A percentile compares a stretch with the other conserved stretches of the same genome.
phyloP scores from a whole-genome alignment of 2,888 invertebrate species.

The Hermodice carunculata region DNA sequence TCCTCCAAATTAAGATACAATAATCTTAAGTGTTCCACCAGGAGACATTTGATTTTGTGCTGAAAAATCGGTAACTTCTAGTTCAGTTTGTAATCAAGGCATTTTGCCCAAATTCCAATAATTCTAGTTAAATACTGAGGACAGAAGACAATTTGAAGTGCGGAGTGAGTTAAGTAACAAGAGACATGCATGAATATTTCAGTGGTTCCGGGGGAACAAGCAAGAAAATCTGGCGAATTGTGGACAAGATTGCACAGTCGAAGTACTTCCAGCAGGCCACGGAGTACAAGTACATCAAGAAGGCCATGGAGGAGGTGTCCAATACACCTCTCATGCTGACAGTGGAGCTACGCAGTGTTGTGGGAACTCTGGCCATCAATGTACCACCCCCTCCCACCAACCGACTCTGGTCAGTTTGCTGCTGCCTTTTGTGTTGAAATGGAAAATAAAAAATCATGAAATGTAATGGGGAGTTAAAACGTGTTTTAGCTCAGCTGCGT shows the following conservation, averaged over 20 bases:
- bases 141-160: not conserved
- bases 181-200: no score
- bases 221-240: constrained; percentile 83
- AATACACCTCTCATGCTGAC: constrained; percentile 88
- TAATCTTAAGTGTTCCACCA: no score
- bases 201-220: constrained; percentile 51
- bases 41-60: no score
- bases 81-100: no score
- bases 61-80: no score
- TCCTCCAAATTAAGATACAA: no score
- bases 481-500: no score
- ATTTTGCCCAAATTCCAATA: no score
- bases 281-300: constrained; percentile 87
- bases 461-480: no score
- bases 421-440: no score
- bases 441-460: no score
- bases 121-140: not conserved
- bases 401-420: constrained; percentile 92
- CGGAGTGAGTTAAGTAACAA: no score
- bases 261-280: constrained; percentile 90
- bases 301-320: constrained; percentile 90
- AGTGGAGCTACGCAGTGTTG: constrained; percentile 84
- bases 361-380: constrained; percentile 85
- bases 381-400: constrained; percentile 92
- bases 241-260: constrained; percentile 87